Conservation (phyloP, 1,140 invertebrate species). For the Scylla paramamosain region DNA sequence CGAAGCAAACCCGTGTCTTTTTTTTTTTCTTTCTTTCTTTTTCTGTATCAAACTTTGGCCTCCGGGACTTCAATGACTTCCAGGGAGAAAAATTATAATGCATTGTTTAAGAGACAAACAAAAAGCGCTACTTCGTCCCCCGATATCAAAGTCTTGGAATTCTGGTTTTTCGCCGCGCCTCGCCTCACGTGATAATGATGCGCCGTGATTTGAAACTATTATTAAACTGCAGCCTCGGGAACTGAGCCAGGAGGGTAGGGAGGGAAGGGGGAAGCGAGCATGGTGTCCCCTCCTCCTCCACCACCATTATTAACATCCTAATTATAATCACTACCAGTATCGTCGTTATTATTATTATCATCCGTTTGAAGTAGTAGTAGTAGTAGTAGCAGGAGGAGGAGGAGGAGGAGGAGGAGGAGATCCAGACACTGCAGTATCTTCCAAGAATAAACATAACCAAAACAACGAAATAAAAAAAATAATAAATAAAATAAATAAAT, state of each 20-base stretch:
- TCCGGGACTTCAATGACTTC: not conserved
- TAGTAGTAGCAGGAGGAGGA: not conserved
- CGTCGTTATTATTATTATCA: not conserved
- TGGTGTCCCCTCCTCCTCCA: not conserved
- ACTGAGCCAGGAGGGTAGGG: not conserved
- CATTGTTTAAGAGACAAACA: not conserved
- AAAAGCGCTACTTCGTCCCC: not conserved
- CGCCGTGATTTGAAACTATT: not conserved
- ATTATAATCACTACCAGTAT: not conserved
- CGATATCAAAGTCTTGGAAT: conserved; percentile 4
- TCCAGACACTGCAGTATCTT: no score
- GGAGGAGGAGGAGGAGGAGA: no score
- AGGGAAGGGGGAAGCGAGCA: not conserved
- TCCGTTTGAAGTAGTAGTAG: not conserved
- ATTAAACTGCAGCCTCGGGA: not conserved
- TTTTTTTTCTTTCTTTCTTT: not conserved
- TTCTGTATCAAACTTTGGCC: not conserved
- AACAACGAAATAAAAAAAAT: no score
- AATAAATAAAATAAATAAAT: no score
- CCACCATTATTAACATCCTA: not conserved
- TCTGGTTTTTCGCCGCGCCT: not conserved
- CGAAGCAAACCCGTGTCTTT: no score
- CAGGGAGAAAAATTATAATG: not conserved
- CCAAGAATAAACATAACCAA: no score
- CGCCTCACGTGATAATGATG: not conserved